A percentile compares a stretch with the other conserved stretches of the same genome.
phyloP scores from a whole-genome alignment of 2,888 invertebrate species.

The Agrochola lychnidis region DNA sequence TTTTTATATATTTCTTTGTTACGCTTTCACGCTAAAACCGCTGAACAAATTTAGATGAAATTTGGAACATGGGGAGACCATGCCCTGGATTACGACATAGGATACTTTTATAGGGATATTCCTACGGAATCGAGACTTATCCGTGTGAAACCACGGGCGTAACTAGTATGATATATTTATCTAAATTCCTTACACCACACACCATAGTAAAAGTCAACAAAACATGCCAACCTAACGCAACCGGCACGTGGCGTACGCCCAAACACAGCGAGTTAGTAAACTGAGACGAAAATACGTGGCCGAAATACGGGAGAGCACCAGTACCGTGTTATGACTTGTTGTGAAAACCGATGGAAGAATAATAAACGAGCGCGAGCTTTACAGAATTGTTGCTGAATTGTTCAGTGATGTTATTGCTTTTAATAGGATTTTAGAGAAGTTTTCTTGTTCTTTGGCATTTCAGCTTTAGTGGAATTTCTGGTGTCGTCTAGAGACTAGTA shows the following conservation, averaged over 20 bases:
- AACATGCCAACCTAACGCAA: slow-evolving; percentile 30
- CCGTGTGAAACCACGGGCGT: no score
- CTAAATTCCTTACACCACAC: slow-evolving; percentile 12
- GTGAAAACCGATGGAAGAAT: slow-evolving; percentile 25
- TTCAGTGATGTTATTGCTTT: neutral
- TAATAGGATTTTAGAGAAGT: slow-evolving; percentile 6
- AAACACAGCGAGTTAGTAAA: slow-evolving; percentile 60
- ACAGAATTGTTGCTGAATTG: neutral
- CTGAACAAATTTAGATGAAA: no score
- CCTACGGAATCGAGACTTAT: no score
- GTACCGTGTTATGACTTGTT: slow-evolving; percentile 42
- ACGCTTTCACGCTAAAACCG: no score
- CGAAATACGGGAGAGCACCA: slow-evolving; percentile 31
- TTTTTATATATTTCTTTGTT: no score
- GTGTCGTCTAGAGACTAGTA: neutral
- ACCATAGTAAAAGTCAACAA: slow-evolving; percentile 26
- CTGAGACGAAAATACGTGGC: slow-evolving; percentile 59
- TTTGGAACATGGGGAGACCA: no score
- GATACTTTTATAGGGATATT: no score
- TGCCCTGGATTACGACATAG: no score
- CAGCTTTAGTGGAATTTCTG: neutral
- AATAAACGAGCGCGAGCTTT: slow-evolving; percentile 13
- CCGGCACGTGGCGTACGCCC: slow-evolving; percentile 48
- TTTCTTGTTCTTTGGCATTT: neutral
- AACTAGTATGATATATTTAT: neutral